A percentile compares a stretch with the other conserved stretches of the same genome.
phyloP scores from a whole-genome alignment of 2,797 vertebrate genomes.

The Dicrostonyx torquatus region DNA sequence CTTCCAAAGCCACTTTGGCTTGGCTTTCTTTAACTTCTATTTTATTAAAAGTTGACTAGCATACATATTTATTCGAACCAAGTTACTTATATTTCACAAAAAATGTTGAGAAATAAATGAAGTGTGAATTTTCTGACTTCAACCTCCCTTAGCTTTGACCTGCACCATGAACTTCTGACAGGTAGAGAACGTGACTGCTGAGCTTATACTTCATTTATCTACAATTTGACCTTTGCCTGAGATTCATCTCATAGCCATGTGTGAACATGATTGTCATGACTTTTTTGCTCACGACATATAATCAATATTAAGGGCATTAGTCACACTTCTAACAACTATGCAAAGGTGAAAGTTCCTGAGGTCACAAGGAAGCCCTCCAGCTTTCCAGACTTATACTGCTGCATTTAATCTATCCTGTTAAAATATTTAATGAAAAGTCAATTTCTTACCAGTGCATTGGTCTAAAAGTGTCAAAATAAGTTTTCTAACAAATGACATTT shows the following conservation, averaged over 20 bases:
- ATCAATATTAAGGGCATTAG: constrained; percentile 72
- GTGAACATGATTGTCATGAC: background rate
- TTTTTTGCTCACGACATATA: constrained; percentile 61
- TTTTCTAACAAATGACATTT: constrained; percentile 46
- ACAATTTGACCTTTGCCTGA: constrained; percentile 60
- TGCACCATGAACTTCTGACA: background rate
- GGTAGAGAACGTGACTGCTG: background rate
- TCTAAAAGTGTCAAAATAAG: constrained; percentile 51
- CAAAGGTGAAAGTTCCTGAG: constrained; percentile 62
- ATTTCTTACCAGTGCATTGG: background rate
- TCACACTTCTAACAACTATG: constrained; percentile 56
- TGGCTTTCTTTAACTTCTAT: constrained; percentile 10
- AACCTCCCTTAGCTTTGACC: background rate
- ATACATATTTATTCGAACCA: background rate
- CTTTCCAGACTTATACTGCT: constrained; percentile 4
- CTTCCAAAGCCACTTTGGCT: background rate
- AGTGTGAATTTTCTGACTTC: background rate
- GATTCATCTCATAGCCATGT: constrained; percentile 37
- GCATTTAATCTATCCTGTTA: constrained; percentile 24
- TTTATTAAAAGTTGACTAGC: background rate
- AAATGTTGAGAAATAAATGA: background rate
- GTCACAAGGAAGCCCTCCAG: constrained; percentile 17
- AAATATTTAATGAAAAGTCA: constrained; percentile 71
- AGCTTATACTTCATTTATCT: constrained; percentile 64
- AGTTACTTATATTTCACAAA: background rate